These are phyloP conservation scores for Ctenomys sociabilis DNA, from an alignment of 2,113 vertebrate genomes.

Conservation along the genomic window DNA sequence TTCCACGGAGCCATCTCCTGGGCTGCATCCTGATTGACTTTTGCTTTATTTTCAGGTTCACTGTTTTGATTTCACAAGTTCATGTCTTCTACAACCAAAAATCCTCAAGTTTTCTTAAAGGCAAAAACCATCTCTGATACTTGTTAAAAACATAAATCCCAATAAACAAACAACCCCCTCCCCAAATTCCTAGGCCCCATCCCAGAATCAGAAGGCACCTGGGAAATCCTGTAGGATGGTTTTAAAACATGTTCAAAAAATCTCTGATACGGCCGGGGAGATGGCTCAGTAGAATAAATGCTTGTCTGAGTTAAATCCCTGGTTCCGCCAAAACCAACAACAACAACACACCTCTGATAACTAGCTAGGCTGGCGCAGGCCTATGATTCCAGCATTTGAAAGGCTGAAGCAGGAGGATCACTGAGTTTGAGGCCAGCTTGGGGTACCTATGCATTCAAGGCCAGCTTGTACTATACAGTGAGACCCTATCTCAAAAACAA, in stretches of 20 bases:
- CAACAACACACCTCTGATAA: neutral
- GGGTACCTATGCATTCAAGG: neutral
- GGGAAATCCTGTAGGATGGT: neutral
- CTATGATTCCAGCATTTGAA: neutral
- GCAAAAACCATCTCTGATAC: slow-evolving; percentile 40
- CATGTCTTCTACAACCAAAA: slow-evolving; percentile 20
- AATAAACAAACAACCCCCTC: neutral
- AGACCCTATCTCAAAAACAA: neutral
- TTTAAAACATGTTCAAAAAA: slow-evolving; percentile 43
- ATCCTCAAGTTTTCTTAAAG: neutral
- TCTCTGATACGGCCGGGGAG: too few relatives aligned
- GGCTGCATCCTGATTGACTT: neutral
- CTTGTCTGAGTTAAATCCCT: too few relatives aligned
- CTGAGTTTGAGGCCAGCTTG: neutral
- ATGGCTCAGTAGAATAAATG: too few relatives aligned
- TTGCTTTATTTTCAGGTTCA: slow-evolving; percentile 37
- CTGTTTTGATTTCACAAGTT: neutral
- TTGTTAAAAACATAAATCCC: slow-evolving; percentile 37
- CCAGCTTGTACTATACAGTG: neutral
- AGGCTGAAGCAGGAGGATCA: neutral
- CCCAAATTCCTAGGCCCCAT: neutral
- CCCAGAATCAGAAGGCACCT: neutral
- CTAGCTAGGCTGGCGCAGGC: neutral
- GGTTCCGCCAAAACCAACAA: too few relatives aligned
- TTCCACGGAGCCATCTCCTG: too few relatives aligned